Conservation (phyloP, 1,140 invertebrate species). For the Colletes gigas region DNA sequence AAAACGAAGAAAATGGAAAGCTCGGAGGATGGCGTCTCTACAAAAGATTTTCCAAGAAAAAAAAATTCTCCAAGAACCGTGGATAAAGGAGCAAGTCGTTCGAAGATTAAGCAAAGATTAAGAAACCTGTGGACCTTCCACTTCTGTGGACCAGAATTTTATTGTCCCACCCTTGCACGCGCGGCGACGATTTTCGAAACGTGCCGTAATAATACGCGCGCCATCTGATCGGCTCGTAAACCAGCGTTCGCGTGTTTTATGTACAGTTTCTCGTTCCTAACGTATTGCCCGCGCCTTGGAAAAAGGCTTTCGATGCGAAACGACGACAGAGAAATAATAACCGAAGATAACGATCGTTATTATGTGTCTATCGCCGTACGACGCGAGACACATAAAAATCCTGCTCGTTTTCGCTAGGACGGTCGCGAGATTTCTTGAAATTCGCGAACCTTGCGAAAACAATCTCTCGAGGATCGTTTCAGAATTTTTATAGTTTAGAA, state of each 20-base stretch:
- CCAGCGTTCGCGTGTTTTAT: conserved; percentile 23
- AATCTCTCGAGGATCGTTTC: neutral
- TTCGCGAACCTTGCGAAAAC: conserved; percentile 25
- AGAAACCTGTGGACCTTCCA: neutral
- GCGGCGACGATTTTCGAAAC: neutral
- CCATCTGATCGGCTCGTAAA: conserved; percentile 50
- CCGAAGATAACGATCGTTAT: conserved; percentile 33
- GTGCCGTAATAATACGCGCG: conserved; percentile 24
- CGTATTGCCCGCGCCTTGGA: conserved; percentile 19
- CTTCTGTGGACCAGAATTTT: neutral
- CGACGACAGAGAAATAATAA: neutral
- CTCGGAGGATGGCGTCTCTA: too few relatives aligned
- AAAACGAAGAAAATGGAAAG: too few relatives aligned
- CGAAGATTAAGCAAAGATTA: neutral
- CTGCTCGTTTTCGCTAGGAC: too few relatives aligned
- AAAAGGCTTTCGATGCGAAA: conserved; percentile 24
- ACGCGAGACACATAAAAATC: conserved; percentile 5
- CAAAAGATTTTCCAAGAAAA: too few relatives aligned
- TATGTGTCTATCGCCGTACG: conserved; percentile 17
- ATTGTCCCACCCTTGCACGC: neutral
- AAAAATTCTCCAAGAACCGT: too few relatives aligned
- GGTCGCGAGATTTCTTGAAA: neutral
- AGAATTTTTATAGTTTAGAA: too few relatives aligned
- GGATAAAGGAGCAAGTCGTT: neutral
- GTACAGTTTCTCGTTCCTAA: conserved; percentile 16